Evolutionary conservation across 2,888 invertebrate genomes (phyloP), one percentile per base, ranked within the genome.

Genomic region (Ischnus inquisitorius): DNA sequence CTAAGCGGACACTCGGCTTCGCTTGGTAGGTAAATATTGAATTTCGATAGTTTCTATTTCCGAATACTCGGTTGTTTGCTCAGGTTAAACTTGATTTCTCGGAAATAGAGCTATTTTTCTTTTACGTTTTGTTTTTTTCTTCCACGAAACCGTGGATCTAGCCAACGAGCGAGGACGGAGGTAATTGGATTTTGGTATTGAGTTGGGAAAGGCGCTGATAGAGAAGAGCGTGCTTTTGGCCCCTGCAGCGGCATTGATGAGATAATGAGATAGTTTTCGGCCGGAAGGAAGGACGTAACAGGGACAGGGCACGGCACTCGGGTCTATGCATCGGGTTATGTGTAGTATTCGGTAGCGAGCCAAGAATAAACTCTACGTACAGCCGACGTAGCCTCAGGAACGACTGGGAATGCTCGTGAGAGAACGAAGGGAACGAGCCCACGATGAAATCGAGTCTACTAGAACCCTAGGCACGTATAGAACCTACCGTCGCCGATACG

Each of bases 201-300:
- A 34, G 34, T 34, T 34, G 34, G 6, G 34, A 34, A 34, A 34
- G 34, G 34, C 8, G 34, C 34, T 34, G 34, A 34, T 34, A 34
- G 34, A 34, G 34, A 34, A 34, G 34, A 1, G 34, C 4, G 8
- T 34, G 34, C 8, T 34, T 34, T 34, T 34, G 34, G 34, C 34
- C 34, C 34, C 6, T 34, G 6, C 34, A 34, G 34, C 6, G 34
- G 34, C 51, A 16, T 51, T 8, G 51, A 51, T 48, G 62, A 48
- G 46, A 74, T 34, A 64, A 28, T 14, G 62, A 48, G 62, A 74
- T 74, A 74, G 48, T 83, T 82, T 57, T 80, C 78, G 82, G 86
- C 89, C 89, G 90, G 90, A 90, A 90, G 89, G 87, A 88, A 90
- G 87, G 85, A 85, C 85, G 85, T 25, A 10, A 10, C 57, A 22